Evolutionary conservation across 2,797 vertebrate species (phyloP), one percentile per base, ranked within the genome.

Genomic region (Cuculus canorus): DNA sequence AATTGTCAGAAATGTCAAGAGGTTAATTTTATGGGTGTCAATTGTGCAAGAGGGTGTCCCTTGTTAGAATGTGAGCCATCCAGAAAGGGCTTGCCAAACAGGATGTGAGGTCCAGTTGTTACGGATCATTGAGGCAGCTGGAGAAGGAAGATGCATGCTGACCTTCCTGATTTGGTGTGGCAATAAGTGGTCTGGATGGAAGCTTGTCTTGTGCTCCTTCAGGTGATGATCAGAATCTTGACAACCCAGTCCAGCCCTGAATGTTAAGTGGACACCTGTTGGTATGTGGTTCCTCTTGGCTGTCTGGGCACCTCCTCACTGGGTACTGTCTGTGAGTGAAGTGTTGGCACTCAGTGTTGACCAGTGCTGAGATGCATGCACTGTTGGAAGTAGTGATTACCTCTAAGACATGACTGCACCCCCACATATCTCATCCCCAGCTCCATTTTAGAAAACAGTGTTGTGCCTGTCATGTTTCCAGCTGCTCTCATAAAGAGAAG

Each of bases 391-490:
- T 50, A 57, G 33, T n/a, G 35, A 53, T 80, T 71, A 33, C 37
- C 35, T 60, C 43, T 47, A n/a, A 84, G 66, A 63, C 32, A 9
- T 27, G n/a, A 53, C 64, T 60, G 39, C 23, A 23, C 6, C 3
- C 54, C 24, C 10, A 17, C 13, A 5, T 57, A 48, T 76, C 52
- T 43, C 33, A 37, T 39, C 35, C 48, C 39, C 37, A 66, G 35
- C 39, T 60, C 65, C 30, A 16, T 71, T 87, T 85, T 52, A 75
- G 54, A 86, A 89, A 80, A 53, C 4, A 19, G 28, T 68, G 53
- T 52, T 81, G 35, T 84, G 41, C 30, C 88, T 54, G 28, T 73
- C 73, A 41, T 93, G 71, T 87, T 93, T 87, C 81, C 86, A 94
- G 82, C 83, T 85, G 83, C 69, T 91, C n/a, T 30, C 64, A 33